Conservation (phyloP, 2,888 invertebrate genomes). For the Eupithecia inturbata region DNA sequence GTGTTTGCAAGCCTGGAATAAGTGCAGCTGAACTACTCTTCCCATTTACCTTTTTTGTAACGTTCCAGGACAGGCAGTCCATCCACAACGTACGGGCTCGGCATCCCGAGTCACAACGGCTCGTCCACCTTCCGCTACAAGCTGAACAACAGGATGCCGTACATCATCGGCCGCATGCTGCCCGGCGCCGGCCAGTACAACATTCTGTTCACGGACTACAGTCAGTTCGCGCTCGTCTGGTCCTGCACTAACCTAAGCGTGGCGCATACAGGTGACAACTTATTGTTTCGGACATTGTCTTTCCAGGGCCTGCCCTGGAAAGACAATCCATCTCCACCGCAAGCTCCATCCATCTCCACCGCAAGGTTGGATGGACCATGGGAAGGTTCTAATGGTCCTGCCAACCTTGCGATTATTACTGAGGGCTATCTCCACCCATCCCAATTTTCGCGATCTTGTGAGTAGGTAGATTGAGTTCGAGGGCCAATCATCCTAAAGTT, state of each 20-base stretch:
- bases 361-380: too few species aligned
- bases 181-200: slow-evolving; percentile 90
- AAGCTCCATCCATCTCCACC: too few species aligned
- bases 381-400: too few species aligned
- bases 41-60: neutral
- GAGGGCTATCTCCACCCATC: neutral
- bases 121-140: slow-evolving; percentile 85
- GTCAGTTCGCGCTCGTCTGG: slow-evolving; percentile 88
- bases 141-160: slow-evolving; percentile 85
- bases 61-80: slow-evolving; percentile 82
- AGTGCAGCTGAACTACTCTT: neutral
- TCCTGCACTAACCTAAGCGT: slow-evolving; percentile 88
- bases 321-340: too few species aligned
- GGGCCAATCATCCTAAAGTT: too few species aligned
- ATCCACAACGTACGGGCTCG: slow-evolving; percentile 85
- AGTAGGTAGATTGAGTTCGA: neutral
- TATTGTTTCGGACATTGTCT: neutral
- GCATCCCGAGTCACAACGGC: slow-evolving; percentile 83
- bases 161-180: slow-evolving; percentile 86
- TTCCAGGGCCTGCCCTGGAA: too few species aligned
- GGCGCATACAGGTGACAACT: slow-evolving; percentile 83
- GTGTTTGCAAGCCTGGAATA: too few species aligned
- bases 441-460: neutral
- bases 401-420: too few species aligned
- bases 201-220: slow-evolving; percentile 89